A percentile compares a stretch with the other conserved stretches of the same genome.
Conservation (phyloP, 2,888 invertebrate genomes). For the Ganaspis brasiliensis region DNA sequence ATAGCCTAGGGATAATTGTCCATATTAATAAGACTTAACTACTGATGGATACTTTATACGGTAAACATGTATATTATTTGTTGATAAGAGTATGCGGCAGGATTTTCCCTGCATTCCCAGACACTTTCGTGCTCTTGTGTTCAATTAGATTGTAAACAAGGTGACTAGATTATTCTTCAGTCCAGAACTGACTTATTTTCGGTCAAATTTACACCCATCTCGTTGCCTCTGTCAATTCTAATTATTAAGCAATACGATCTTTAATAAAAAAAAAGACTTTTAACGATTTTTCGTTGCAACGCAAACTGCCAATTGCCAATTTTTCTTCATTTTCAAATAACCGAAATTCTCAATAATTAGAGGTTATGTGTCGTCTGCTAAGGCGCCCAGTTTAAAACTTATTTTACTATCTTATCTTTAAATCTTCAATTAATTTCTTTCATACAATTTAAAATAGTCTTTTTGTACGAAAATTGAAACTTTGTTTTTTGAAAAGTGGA, state of each 20-base stretch:
- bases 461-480: too few relatives aligned
- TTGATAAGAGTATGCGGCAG: constrained; percentile 73
- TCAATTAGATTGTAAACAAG: constrained; percentile 70
- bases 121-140: constrained; percentile 73
- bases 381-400: too few relatives aligned
- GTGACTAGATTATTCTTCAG: constrained; percentile 45
- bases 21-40: constrained; percentile 80
- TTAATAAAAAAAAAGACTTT: constrained; percentile 16
- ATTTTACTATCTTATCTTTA: too few relatives aligned
- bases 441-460: too few relatives aligned
- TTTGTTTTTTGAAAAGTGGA: too few relatives aligned
- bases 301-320: background rate
- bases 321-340: background rate
- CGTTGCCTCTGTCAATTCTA: constrained; percentile 56
- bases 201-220: constrained; percentile 37
- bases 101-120: constrained; percentile 76
- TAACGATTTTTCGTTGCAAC: background rate
- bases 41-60: constrained; percentile 78
- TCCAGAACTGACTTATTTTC: constrained; percentile 32
- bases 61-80: constrained; percentile 78
- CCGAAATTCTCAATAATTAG: too few relatives aligned
- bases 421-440: too few relatives aligned
- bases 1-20: constrained; percentile 78
- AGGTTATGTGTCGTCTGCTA: too few relatives aligned
- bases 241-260: constrained; percentile 8